Evolutionary conservation across 1,140 invertebrate species (phyloP).

Genomic region (Brachionus koreanus): DNA sequence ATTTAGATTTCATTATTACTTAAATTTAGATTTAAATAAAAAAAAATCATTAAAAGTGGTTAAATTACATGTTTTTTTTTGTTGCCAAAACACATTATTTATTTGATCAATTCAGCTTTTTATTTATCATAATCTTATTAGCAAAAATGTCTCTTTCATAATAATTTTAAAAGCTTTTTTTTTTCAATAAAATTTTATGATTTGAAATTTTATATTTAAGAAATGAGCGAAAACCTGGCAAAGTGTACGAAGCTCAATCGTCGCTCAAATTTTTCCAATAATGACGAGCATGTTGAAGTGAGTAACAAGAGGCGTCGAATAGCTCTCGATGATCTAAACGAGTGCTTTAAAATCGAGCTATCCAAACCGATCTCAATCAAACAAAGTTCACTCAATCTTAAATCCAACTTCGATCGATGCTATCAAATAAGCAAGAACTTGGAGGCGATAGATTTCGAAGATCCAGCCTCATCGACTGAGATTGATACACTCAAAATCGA

Average conservation of each 20-base stretch:
- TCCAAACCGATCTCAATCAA: background rate
- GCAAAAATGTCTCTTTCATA: background rate
- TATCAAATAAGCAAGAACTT: background rate
- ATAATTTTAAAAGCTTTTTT: background rate
- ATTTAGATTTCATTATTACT: too few species aligned
- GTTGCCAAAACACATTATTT: background rate
- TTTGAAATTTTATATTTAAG: background rate
- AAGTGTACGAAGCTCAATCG: background rate
- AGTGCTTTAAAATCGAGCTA: background rate
- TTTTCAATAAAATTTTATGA: too few species aligned
- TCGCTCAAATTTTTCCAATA: background rate
- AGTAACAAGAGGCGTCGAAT: background rate
- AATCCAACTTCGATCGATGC: background rate
- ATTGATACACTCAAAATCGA: background rate
- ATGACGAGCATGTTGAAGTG: background rate
- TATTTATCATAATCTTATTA: background rate
- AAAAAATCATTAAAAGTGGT: background rate
- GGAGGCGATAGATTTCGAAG: background rate
- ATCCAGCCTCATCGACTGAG: background rate
- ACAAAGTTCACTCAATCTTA: background rate
- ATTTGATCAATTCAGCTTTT: background rate
- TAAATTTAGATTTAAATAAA: too few species aligned
- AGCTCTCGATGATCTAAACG: background rate
- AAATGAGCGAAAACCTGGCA: background rate
- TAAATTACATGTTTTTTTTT: background rate